phyloP scores from a whole-genome alignment of 2,113 vertebrate species.

The Octodon degus region DNA sequence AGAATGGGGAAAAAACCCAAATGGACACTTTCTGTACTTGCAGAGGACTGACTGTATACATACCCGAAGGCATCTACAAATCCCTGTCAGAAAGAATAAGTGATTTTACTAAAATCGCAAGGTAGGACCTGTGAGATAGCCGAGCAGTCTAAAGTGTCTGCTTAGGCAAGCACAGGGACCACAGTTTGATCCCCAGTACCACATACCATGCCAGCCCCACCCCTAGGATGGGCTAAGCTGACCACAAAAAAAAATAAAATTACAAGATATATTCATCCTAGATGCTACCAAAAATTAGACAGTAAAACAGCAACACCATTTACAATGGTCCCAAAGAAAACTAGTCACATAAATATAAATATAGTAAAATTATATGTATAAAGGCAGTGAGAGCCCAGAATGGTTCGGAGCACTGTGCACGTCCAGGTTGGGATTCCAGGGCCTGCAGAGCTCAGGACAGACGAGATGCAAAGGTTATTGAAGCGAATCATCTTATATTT shows the following conservation, averaged over 20 bases:
- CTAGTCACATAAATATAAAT: not conserved
- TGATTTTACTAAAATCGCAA: not conserved
- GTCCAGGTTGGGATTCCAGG: too few species aligned
- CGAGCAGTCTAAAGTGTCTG: too few species aligned
- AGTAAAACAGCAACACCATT: not conserved
- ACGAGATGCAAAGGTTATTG: too few species aligned
- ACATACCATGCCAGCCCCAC: too few species aligned
- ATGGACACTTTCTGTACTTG: not conserved
- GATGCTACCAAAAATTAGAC: not conserved
- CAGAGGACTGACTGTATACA: not conserved
- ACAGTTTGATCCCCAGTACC: too few species aligned
- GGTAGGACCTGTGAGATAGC: too few species aligned
- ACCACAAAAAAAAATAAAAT: not conserved
- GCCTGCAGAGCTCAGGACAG: too few species aligned
- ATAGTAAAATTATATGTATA: not conserved
- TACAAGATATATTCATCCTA: not conserved
- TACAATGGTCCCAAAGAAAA: not conserved
- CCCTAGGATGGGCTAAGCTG: too few species aligned
- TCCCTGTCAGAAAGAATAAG: not conserved
- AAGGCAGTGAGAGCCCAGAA: too few species aligned
- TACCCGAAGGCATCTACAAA: not conserved
- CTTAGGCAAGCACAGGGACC: too few species aligned
- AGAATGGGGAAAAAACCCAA: not conserved
- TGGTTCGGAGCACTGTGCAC: too few species aligned
- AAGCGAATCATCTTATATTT: too few species aligned